Evolutionary conservation across 2,888 invertebrate genomes (phyloP).

Genomic region (Torymus texanus): DNA sequence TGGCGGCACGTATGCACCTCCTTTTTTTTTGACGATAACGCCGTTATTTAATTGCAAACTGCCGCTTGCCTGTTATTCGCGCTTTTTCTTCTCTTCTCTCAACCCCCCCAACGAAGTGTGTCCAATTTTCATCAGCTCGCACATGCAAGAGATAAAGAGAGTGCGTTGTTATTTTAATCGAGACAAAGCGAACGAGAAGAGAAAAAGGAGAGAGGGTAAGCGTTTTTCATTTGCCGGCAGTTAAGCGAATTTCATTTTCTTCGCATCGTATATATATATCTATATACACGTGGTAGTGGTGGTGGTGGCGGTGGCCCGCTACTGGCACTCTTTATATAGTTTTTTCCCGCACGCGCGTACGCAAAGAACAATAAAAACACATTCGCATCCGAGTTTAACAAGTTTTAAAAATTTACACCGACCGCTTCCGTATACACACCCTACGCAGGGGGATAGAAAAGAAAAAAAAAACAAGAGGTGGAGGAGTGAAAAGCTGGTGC

Average conservation of each 20-base stretch:
- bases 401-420: slow-evolving; percentile 50
- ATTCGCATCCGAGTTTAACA: slow-evolving; percentile 47
- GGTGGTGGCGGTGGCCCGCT: not conserved
- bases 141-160: not conserved
- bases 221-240: slow-evolving; percentile 40
- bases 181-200: not conserved
- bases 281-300: not conserved
- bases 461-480: not conserved
- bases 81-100: not conserved
- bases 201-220: slow-evolving; percentile 8
- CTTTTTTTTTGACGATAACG: slow-evolving; percentile 64
- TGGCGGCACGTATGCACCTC: not conserved
- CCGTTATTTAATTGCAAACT: slow-evolving; percentile 72
- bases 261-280: not conserved
- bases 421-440: slow-evolving; percentile 1
- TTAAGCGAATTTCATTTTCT: slow-evolving; percentile 50
- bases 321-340: slow-evolving; percentile 27
- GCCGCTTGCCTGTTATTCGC: slow-evolving; percentile 56
- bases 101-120: not conserved
- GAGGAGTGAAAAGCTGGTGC: not conserved
- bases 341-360: not conserved
- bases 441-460: not conserved
- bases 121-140: slow-evolving; percentile 34
- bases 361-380: slow-evolving; percentile 44
- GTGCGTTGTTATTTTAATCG: slow-evolving; percentile 31